Evolutionary conservation across 2,888 invertebrate genomes (phyloP).

Genomic region (Proisotoma minuta): DNA sequence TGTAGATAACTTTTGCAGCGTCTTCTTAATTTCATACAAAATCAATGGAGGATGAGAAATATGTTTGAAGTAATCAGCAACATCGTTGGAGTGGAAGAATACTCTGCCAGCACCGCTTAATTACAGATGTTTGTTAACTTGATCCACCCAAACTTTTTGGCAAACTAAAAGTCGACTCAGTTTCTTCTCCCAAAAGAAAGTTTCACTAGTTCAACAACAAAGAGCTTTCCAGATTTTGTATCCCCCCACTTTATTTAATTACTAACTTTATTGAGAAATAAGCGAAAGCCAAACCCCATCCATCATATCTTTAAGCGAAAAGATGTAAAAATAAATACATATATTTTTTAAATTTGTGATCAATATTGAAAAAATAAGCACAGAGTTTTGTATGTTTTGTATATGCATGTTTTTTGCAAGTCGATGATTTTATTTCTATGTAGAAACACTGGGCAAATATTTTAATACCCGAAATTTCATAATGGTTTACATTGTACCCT

Average conservation of each 20-base stretch:
- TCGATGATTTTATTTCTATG: too few relatives aligned
- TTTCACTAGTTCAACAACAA: background rate
- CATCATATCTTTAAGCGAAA: background rate
- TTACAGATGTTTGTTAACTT: slow-evolving; percentile 6
- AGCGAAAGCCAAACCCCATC: background rate
- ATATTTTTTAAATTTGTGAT: background rate
- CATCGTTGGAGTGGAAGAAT: background rate
- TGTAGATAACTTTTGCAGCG: background rate
- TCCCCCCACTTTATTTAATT: background rate
- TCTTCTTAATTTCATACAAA: too few relatives aligned
- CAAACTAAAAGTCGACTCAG: background rate
- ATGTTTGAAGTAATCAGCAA: background rate
- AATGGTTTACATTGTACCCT: too few relatives aligned
- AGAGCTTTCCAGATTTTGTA: background rate
- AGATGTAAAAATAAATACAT: too few relatives aligned
- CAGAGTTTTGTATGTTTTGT: too few relatives aligned
- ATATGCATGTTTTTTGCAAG: too few relatives aligned
- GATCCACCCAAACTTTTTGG: background rate
- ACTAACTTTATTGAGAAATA: background rate
- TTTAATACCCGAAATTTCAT: too few relatives aligned
- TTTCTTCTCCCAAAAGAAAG: background rate
- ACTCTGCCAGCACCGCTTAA: background rate
- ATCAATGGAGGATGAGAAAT: background rate
- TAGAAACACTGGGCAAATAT: too few relatives aligned
- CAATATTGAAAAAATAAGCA: too few relatives aligned